phyloP scores from a whole-genome alignment of 2,888 invertebrate species.

The Baronia brevicornis region DNA sequence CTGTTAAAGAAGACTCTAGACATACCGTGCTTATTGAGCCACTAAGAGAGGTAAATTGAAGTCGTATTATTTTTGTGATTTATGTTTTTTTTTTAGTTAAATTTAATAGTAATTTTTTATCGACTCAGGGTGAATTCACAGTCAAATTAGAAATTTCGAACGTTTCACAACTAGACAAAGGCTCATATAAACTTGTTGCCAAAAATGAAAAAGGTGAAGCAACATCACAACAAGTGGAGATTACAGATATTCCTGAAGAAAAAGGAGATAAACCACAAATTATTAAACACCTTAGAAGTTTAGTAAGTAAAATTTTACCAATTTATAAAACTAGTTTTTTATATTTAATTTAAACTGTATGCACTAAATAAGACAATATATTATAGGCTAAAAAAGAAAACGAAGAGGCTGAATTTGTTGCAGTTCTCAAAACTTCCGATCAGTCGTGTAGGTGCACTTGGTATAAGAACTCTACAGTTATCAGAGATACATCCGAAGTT shows the following conservation, averaged over 20 bases:
- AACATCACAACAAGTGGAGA: constrained; percentile 90
- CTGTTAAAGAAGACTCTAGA: constrained; percentile 84
- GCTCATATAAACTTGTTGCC: constrained; percentile 91
- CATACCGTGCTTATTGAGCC: constrained; percentile 86
- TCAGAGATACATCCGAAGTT: constrained; percentile 85
- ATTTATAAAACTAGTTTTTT: constrained; percentile 1
- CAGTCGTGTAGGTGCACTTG: constrained; percentile 88
- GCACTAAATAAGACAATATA: constrained; percentile 8
- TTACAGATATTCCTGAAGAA: constrained; percentile 87
- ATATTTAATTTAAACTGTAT: neutral
- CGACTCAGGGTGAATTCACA: constrained; percentile 92
- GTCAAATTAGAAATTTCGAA: constrained; percentile 93
- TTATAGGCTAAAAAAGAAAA: constrained; percentile 63
- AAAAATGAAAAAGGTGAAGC: constrained; percentile 96
- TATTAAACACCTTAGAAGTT: constrained; percentile 83
- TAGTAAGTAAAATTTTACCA: constrained; percentile 69
- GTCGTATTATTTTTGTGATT: neutral
- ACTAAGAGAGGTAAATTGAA: constrained; percentile 84
- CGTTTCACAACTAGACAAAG: constrained; percentile 87
- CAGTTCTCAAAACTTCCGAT: constrained; percentile 83
- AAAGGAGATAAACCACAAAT: constrained; percentile 89
- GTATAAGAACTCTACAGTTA: constrained; percentile 87
- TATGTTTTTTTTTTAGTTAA: neutral
- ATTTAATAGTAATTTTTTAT: constrained; percentile 2
- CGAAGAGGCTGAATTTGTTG: constrained; percentile 86